Evolutionary conservation across 1,140 invertebrate genomes (phyloP).

Genomic region (Choristoneura fumiferana): DNA sequence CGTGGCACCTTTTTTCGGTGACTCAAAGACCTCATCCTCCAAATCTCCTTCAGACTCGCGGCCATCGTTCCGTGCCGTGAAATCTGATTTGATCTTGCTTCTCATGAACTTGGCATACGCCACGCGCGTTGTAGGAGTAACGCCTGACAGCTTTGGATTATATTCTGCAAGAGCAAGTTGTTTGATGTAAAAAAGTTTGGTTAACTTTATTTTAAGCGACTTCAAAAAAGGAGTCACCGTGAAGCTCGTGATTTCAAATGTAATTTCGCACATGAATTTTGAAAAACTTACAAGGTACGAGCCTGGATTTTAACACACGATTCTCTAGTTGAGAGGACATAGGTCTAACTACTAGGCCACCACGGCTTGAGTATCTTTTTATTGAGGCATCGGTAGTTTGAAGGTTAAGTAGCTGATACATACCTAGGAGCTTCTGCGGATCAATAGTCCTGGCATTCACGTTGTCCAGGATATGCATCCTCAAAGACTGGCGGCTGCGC

Average conservation of each 20-base stretch:
- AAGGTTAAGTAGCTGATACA: conserved; percentile 17
- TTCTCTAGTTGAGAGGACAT: too few relatives aligned
- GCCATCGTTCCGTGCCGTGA: conserved; percentile 59
- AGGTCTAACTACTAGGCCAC: too few relatives aligned
- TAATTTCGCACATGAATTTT: too few relatives aligned
- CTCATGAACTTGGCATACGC: conserved; percentile 93
- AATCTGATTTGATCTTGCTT: conserved; percentile 81
- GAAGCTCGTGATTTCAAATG: too few relatives aligned
- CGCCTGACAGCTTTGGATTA: conserved; percentile 87
- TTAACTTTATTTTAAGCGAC: background rate
- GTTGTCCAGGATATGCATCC: conserved; percentile 82
- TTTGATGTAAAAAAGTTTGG: background rate
- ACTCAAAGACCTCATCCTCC: conserved; percentile 61
- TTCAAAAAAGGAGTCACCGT: too few relatives aligned
- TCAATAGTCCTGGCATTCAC: conserved; percentile 82
- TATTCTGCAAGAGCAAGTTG: conserved; percentile 79
- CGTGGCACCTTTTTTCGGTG: conserved; percentile 32
- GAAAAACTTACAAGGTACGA: too few relatives aligned
- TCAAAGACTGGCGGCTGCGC: conserved; percentile 84
- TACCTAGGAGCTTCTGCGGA: conserved; percentile 83
- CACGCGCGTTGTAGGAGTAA: conserved; percentile 86
- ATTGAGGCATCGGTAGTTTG: too few relatives aligned
- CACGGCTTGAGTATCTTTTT: too few relatives aligned
- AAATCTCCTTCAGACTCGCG: conserved; percentile 37
- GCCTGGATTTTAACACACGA: too few relatives aligned